phyloP scores from a whole-genome alignment of 1,140 invertebrate genomes.

The Drosophila seguyi region DNA sequence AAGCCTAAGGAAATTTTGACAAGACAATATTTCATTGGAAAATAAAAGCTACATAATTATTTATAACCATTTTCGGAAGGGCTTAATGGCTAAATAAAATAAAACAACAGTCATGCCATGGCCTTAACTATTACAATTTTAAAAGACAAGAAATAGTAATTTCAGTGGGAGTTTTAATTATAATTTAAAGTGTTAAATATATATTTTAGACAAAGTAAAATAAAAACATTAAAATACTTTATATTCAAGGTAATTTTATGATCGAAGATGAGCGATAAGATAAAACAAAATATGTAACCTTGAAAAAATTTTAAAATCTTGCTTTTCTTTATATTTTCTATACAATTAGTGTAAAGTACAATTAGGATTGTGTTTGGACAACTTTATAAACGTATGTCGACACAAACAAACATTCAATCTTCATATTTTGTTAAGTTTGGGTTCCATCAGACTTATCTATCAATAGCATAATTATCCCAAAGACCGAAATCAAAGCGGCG shows the following conservation, averaged over 20 bases:
- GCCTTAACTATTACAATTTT: not conserved
- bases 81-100: not conserved
- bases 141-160: not conserved
- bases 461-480: conserved; percentile 9
- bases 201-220: not conserved
- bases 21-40: not conserved
- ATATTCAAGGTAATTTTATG: not conserved
- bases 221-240: not conserved
- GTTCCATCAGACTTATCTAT: conserved; percentile 9
- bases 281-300: not conserved
- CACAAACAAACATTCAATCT: conserved; percentile 2
- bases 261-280: not conserved
- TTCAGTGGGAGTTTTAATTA: not conserved
- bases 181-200: not conserved
- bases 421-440: conserved; percentile 7
- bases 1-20: not conserved
- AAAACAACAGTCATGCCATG: not conserved
- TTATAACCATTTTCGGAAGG: not conserved
- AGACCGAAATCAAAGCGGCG: conserved; percentile 22
- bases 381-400: not conserved
- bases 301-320: not conserved
- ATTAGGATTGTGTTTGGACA: not conserved
- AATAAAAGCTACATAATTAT: not conserved
- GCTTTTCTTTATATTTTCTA: not conserved
- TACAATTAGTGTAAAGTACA: not conserved